Evolutionary conservation across 2,797 vertebrate species (phyloP), one percentile per base, ranked within the genome.

Genomic region (Coreius guichenoti): DNA sequence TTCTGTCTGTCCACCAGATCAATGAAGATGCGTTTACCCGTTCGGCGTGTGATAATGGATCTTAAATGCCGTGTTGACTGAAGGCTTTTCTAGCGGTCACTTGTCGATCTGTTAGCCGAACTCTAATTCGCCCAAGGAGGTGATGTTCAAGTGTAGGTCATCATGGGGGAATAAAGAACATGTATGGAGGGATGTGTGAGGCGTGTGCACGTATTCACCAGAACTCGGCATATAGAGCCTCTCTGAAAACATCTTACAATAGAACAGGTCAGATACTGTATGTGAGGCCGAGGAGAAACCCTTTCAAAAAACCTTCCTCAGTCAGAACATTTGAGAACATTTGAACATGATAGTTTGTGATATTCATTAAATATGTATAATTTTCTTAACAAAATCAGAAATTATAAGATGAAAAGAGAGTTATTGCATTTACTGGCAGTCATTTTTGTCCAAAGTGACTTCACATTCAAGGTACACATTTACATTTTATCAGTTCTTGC

Each of bases 1-100:
- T 97, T 97, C 96, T 98, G 95, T 96, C 96, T 96, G 92, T 94
- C 95, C 94, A 92, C 93, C 93, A 95, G 96, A 98, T 99, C 97
- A 98, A 98, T 98, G 96, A 96, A 97, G 97, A 96, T 95, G 96
- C 97, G 96, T 98, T 97, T 97, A 97, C 96, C 92, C 96, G 95
- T 95, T 95, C 97, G 97, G 94, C 94, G 93, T 91, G 93, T 96
- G 96, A 96, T 98, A 97, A 97, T 98, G 96, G 97, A 97, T 96
- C 96, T 97, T 95, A 97, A 96, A 95, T 94, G 95, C 93, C 93
- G 94, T 98, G 96, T 97, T 98, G 97, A 97, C 96, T 94, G 95
- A 98, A 95, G 92, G 95, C 95, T 95, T 96, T 96, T 97, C 95
- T 95, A 95, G 95, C 91, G 94, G 93, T 95, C 96, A 94, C 96